These are phyloP conservation scores for Pyxicephalus adspersus DNA, from an alignment of 2,113 vertebrate species.

Conservation along the genomic window DNA sequence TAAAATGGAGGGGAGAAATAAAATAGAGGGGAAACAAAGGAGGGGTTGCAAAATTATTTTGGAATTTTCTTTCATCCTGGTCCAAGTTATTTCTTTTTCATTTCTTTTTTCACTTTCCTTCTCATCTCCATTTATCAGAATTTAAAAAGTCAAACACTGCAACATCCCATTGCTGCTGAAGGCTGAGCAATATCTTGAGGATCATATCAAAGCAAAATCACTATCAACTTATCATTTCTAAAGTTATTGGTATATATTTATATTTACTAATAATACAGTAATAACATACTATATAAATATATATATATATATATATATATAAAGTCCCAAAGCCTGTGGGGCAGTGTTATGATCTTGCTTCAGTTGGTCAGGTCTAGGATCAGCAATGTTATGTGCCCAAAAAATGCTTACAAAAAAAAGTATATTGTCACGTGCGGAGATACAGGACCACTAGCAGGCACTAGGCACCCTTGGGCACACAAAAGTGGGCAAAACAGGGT, in stretches of 20 bases:
- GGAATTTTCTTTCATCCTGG: slow-evolving; percentile 15
- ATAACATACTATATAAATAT: background rate
- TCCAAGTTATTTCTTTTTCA: background rate
- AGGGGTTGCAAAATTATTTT: background rate
- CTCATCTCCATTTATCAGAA: slow-evolving; percentile 59
- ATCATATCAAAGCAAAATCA: background rate
- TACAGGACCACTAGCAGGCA: too few relatives aligned
- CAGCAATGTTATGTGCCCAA: too few relatives aligned
- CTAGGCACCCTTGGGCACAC: too few relatives aligned
- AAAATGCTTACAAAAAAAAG: too few relatives aligned
- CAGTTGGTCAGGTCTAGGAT: too few relatives aligned
- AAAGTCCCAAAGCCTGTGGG: too few relatives aligned
- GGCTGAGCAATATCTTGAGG: background rate
- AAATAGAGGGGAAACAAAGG: background rate
- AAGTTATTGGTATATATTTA: background rate
- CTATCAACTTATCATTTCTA: background rate
- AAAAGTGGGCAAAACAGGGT: too few relatives aligned
- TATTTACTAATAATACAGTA: too few relatives aligned
- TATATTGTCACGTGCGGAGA: too few relatives aligned
- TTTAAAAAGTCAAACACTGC: slow-evolving; percentile 16
- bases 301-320: background rate
- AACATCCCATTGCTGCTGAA: background rate
- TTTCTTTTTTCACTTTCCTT: slow-evolving; percentile 32
- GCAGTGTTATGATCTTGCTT: too few relatives aligned
- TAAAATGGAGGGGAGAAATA: slow-evolving; percentile 27